Base-by-base conservation (phyloP, 2,797 vertebrate species). In the Eulemur albifrons region DNA sequence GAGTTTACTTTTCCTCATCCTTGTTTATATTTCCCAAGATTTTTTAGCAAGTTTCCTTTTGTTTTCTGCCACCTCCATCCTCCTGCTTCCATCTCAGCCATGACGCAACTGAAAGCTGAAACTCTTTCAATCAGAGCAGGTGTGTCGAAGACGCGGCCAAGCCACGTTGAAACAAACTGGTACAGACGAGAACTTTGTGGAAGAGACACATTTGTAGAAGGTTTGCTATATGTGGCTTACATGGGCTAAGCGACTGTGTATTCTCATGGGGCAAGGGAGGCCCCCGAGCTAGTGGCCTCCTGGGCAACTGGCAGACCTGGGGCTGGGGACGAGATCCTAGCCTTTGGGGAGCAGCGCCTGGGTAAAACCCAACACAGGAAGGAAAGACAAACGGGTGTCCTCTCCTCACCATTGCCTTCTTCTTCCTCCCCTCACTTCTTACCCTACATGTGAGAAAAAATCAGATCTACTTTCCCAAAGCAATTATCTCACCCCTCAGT, bases 301-400 rank as follows among this genome's bases (percentile, higher is more conserved):
- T 21, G 32, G 35, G 5, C 10, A 93, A 65, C 72, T 8, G 30
- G 30, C 27, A n/a, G 61, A 30, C 6, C 63, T 32, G 27, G 11
- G 45, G 4, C 1, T 35, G 0, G 0, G 38, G 23, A 38, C n/a
- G 35, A 59, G 23, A 61, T 27, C 30, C 0, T 4, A 45, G 48
- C 2, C 4, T 61, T 32, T 10, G 17, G 75, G 27, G 21, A 35
- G 27, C 0, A 0, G 17, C 11, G 12, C 63, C 35, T 54, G 3
- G 3, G 4, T 35, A 20, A 45, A 75, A 20, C 45, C 17, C n/a
- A n/a, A 13, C 45, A 48, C 3, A 4, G 15, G 0, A 1, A 35
- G n/a, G 23, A 38, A 18, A 61, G 40, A 32, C 38, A 43, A 54
- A 30, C 3, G 9, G 14, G 0, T 1, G 12, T 21, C 30, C n/a